A percentile compares a stretch with the other conserved stretches of the same genome.
phyloP scores from a whole-genome alignment of 2,888 invertebrate genomes.

The Sericinus montela region DNA sequence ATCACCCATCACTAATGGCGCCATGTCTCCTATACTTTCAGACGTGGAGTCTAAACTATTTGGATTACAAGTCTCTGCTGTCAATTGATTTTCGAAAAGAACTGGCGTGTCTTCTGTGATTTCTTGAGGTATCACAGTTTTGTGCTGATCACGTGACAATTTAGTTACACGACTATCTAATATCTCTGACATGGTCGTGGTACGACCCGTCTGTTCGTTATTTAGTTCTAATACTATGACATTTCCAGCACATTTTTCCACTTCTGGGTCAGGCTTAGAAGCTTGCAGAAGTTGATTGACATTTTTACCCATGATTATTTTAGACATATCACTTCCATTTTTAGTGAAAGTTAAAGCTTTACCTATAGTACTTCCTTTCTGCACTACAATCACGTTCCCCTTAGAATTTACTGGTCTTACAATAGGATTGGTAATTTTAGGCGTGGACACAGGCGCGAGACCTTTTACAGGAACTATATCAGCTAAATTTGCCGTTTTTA shows the following conservation, averaged over 20 bases:
- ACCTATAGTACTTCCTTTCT: constrained; percentile 76
- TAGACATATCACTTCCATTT: constrained; percentile 70
- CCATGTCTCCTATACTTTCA: constrained; percentile 59
- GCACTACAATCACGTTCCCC: constrained; percentile 80
- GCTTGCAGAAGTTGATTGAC: constrained; percentile 68
- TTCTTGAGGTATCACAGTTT: constrained; percentile 36
- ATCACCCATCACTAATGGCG: constrained; percentile 45
- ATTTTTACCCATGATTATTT: constrained; percentile 75
- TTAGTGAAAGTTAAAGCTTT: constrained; percentile 70
- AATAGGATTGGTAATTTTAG: constrained; percentile 65
- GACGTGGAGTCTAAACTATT: constrained; percentile 65
- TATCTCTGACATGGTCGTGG: constrained; percentile 72
- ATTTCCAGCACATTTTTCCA: constrained; percentile 59
- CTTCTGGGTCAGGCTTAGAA: constrained; percentile 58
- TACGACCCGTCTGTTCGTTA: constrained; percentile 64
- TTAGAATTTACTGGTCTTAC: constrained; percentile 68
- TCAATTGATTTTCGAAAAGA: constrained; percentile 59
- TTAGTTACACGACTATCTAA: constrained; percentile 52
- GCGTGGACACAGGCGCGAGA: constrained; percentile 52
- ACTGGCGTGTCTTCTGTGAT: constrained; percentile 81
- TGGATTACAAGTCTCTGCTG: constrained; percentile 59
- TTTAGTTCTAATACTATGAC: constrained; percentile 72
- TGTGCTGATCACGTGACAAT: constrained; percentile 36
- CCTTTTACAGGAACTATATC: constrained; percentile 71
- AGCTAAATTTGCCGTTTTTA: constrained; percentile 68